A percentile compares a stretch with the other conserved stretches of the same genome.
Evolutionary conservation across 2,888 invertebrate genomes (phyloP).

Genomic region (Napeogenes inachia): DNA sequence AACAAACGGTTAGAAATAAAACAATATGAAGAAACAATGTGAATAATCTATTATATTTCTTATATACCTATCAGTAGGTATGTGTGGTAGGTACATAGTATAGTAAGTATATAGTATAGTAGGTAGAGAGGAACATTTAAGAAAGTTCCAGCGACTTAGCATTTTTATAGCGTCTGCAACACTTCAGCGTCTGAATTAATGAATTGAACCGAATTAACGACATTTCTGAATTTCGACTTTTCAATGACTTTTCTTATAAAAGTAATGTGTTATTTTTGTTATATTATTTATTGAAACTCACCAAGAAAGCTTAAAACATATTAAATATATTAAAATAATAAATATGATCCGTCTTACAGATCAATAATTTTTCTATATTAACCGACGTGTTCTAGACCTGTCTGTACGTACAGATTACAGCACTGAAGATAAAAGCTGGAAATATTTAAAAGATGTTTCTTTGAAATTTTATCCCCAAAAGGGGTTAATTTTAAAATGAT

Average conservation of each 20-base stretch:
- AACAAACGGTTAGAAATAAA: no score
- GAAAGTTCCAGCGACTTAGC: constrained; percentile 21
- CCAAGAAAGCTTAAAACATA: no score
- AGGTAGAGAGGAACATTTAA: constrained; percentile 9
- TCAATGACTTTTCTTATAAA: constrained; percentile 2
- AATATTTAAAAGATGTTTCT: background rate
- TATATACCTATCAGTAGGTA: background rate
- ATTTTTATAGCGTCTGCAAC: constrained; percentile 23
- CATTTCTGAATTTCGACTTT: constrained; percentile 1
- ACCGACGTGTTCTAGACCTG: no score
- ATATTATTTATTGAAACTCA: background rate
- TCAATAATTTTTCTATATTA: no score
- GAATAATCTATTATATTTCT: background rate
- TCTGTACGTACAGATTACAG: no score
- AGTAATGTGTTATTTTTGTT: background rate
- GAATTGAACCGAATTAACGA: constrained; percentile 16
- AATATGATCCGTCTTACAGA: no score
- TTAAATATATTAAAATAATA: no score
- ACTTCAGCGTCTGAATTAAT: constrained; percentile 22
- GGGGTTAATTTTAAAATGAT: no score
- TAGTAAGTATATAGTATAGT: no score
- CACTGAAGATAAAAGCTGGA: no score
- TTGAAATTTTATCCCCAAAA: background rate
- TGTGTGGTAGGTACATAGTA: no score
- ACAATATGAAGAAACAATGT: no score